phyloP scores from a whole-genome alignment of 2,888 invertebrate species.

The Ectobius pallidus region DNA sequence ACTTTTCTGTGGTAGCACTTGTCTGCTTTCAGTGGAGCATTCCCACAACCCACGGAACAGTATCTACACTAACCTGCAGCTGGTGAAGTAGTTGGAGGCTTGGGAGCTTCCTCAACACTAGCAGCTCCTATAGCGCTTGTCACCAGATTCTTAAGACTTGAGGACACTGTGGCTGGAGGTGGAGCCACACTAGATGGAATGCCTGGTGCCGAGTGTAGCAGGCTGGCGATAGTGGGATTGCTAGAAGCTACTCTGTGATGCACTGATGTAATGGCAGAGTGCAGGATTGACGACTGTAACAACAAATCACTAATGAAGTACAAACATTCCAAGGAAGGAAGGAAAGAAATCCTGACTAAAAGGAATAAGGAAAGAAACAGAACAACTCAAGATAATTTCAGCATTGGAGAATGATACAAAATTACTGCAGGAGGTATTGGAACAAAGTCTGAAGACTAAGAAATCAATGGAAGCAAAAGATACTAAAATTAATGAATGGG shows the following conservation, averaged over 20 bases:
- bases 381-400: too few relatives aligned
- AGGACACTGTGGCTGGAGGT: slow-evolving; percentile 52
- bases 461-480: not conserved
- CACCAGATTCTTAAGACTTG: slow-evolving; percentile 60
- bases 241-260: slow-evolving; percentile 50
- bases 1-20: too few relatives aligned
- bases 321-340: too few relatives aligned
- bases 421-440: not conserved
- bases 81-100: slow-evolving; percentile 35
- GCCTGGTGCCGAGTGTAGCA: slow-evolving; percentile 54
- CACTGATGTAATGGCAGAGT: slow-evolving; percentile 50
- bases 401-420: not conserved
- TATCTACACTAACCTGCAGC: slow-evolving; percentile 40
- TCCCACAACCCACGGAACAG: too few relatives aligned
- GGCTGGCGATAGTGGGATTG: slow-evolving; percentile 62
- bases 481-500: not conserved
- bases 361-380: too few relatives aligned
- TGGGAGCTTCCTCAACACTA: slow-evolving; percentile 42
- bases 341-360: too few relatives aligned
- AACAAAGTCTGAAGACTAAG: not conserved
- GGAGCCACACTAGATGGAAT: slow-evolving; percentile 36
- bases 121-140: slow-evolving; percentile 56
- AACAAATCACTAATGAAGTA: too few relatives aligned
- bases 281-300: slow-evolving; percentile 47
- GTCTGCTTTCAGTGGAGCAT: too few relatives aligned